Evolutionary conservation across 2,797 vertebrate genomes (phyloP).

Genomic region (Hemitrygon akajei): DNA sequence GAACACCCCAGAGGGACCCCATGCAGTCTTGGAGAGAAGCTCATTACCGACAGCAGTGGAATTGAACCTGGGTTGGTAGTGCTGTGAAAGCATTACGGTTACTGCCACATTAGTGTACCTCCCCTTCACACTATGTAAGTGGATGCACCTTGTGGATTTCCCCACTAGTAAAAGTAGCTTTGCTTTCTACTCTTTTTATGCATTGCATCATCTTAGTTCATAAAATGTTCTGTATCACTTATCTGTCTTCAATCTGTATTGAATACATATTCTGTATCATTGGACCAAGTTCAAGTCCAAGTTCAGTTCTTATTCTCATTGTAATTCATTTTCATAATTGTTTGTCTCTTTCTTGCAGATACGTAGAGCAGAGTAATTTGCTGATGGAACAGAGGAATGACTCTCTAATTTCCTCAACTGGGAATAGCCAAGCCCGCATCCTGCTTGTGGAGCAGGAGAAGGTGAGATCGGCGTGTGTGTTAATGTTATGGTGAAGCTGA

Average conservation of each 20-base stretch:
- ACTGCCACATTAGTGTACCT: too few relatives aligned
- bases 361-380: constrained; percentile 84
- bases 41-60: too few relatives aligned
- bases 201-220: background rate
- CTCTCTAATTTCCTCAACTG: constrained; percentile 75
- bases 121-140: too few relatives aligned
- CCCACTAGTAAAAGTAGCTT: background rate
- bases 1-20: too few relatives aligned
- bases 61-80: too few relatives aligned
- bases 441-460: constrained; percentile 91
- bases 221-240: background rate
- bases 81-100: too few relatives aligned
- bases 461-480: constrained; percentile 54
- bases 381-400: constrained; percentile 86
- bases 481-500: background rate
- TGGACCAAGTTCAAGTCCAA: background rate
- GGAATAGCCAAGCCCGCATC: constrained; percentile 77
- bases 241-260: too few relatives aligned
- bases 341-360: constrained; percentile 54
- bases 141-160: background rate
- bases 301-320: background rate
- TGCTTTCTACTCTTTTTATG: background rate
- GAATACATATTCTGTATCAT: too few relatives aligned
- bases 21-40: too few relatives aligned
- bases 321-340: background rate